These are phyloP conservation scores for Drosophila monieri DNA, from an alignment of 2,888 invertebrate species.

Conservation along the genomic window DNA sequence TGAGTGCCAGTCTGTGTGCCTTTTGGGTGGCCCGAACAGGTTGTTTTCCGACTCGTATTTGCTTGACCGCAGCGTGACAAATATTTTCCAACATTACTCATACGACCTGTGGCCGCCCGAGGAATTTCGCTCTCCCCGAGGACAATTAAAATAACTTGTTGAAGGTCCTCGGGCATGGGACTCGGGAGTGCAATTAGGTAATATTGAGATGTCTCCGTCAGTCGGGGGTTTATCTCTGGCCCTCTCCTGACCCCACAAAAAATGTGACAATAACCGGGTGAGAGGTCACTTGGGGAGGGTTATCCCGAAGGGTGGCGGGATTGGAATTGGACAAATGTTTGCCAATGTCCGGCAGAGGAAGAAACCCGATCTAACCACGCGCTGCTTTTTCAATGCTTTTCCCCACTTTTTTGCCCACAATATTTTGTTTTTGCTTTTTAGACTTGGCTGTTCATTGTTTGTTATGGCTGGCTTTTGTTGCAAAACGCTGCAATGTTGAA, in stretches of 20 bases:
- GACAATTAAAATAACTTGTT: conserved; percentile 64
- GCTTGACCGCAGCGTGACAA: conserved; percentile 53
- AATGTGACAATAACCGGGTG: conserved; percentile 56
- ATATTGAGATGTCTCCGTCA: conserved; percentile 58
- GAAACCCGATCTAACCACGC: conserved; percentile 77
- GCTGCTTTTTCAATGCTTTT: conserved; percentile 45
- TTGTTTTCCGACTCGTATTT: conserved; percentile 32
- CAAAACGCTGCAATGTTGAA: conserved; percentile 69
- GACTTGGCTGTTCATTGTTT: conserved; percentile 60
- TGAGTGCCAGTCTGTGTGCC: conserved; percentile 14
- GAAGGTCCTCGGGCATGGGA: conserved; percentile 48
- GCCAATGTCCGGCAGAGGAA: conserved; percentile 51
- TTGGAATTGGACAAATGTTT: conserved; percentile 62
- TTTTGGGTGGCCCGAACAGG: conserved; percentile 21
- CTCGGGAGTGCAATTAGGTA: conserved; percentile 68
- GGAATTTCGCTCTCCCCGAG: conserved; percentile 27
- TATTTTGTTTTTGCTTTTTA: conserved; percentile 35
- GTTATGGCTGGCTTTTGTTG: conserved; percentile 74
- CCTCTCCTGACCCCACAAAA: conserved; percentile 37
- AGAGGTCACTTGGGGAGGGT: neutral
- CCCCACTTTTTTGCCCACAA: conserved; percentile 56
- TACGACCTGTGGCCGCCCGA: conserved; percentile 26
- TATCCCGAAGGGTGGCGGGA: neutral
- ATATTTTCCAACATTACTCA: conserved; percentile 48
- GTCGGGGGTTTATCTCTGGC: conserved; percentile 38